Conservation (phyloP, 2,888 invertebrate species). For the Apamea crenata region DNA sequence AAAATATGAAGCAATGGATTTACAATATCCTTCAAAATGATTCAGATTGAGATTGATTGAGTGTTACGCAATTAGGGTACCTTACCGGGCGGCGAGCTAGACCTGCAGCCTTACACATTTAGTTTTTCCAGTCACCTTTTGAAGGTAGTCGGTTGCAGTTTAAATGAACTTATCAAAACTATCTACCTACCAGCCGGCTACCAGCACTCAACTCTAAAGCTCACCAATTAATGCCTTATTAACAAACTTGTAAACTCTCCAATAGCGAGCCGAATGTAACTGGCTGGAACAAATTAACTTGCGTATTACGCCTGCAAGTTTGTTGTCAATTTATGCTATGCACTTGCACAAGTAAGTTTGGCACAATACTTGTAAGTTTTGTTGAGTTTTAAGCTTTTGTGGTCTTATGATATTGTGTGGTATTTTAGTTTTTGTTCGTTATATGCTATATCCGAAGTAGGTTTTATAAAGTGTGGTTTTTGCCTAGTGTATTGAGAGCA, state of each 20-base stretch:
- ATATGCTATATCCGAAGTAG: no score
- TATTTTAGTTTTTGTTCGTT: neutral
- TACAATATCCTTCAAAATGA: no score
- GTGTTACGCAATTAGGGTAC: no score
- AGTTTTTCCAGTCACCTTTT: neutral
- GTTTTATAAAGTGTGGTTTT: neutral
- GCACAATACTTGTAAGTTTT: slow-evolving; percentile 26
- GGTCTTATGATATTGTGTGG: slow-evolving; percentile 18
- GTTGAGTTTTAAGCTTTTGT: slow-evolving; percentile 28
- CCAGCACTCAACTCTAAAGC: neutral
- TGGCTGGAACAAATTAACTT: slow-evolving; percentile 37
- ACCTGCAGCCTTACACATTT: neutral
- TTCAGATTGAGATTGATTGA: no score
- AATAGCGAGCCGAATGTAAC: slow-evolving; percentile 30
- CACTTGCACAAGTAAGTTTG: slow-evolving; percentile 38
- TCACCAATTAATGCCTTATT: slow-evolving; percentile 34
- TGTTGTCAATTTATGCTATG: slow-evolving; percentile 23
- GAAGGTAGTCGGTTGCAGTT: neutral
- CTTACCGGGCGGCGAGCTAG: no score
- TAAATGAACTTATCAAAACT: neutral
- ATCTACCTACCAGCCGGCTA: no score
- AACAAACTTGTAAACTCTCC: slow-evolving; percentile 33
- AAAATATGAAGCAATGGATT: no score
- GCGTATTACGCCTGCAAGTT: slow-evolving; percentile 29
- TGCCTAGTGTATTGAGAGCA: neutral